These are phyloP conservation scores for Drosophila ezoana DNA, from an alignment of 2,888 invertebrate species.

Conservation along the genomic window DNA sequence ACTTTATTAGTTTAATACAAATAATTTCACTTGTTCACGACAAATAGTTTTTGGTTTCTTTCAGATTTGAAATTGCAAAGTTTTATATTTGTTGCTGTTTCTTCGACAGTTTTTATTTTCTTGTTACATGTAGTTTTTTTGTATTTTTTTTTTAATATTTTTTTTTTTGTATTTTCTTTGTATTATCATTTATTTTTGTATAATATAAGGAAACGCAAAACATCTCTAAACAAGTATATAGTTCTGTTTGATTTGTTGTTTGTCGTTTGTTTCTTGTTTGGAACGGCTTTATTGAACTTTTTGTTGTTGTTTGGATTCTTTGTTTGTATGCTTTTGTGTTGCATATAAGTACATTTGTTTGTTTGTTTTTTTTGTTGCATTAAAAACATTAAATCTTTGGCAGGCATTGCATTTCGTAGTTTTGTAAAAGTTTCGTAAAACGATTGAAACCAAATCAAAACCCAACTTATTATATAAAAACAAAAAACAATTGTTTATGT, in stretches of 20 bases:
- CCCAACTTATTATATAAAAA: slow-evolving; percentile 35
- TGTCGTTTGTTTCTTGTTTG: slow-evolving; percentile 70
- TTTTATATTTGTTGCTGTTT: slow-evolving; percentile 49
- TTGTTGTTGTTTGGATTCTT: slow-evolving; percentile 64
- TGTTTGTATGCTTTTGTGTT: slow-evolving; percentile 56
- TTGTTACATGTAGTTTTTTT: slow-evolving; percentile 42
- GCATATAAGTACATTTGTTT: slow-evolving; percentile 64
- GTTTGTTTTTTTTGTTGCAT: slow-evolving; percentile 62
- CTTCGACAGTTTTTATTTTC: slow-evolving; percentile 27
- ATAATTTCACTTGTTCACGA: slow-evolving; percentile 65
- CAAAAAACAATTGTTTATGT: slow-evolving; percentile 34
- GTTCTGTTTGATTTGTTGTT: slow-evolving; percentile 67
- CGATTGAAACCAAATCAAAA: slow-evolving; percentile 58
- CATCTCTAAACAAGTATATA: slow-evolving; percentile 68
- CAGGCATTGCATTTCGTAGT: slow-evolving; percentile 83
- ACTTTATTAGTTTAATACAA: slow-evolving; percentile 75
- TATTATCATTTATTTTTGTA: slow-evolving; percentile 43
- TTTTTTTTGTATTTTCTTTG: slow-evolving; percentile 25
- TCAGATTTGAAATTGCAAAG: slow-evolving; percentile 64
- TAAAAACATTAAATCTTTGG: slow-evolving; percentile 80
- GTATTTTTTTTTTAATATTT: slow-evolving; percentile 31
- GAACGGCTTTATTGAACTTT: slow-evolving; percentile 76
- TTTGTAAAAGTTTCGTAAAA: slow-evolving; percentile 79
- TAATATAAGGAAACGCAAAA: slow-evolving; percentile 75
- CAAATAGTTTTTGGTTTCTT: slow-evolving; percentile 50